Evolutionary conservation across 1,140 invertebrate species (phyloP), one percentile per base, ranked within the genome.

Genomic region (Achatina immaculata): DNA sequence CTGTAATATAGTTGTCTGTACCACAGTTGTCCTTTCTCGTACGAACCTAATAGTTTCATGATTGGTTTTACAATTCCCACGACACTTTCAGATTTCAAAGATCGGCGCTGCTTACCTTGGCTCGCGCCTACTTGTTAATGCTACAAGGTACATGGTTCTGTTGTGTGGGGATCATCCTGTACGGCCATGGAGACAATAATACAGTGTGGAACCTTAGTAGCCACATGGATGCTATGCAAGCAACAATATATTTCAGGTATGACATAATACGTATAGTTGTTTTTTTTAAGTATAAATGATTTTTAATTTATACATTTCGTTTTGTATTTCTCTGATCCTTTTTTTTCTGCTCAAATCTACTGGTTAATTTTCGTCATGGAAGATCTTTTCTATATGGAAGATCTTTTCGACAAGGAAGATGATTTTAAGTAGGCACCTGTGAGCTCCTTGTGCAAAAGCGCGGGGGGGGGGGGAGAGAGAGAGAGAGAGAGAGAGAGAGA

Each of bases 131-230:
- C 82, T 91, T 91, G 69, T 87, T 90, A 0, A 75, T 93, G 1
- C 82, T 93, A 36, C 92, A 93, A 81, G 92, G 92, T 7, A 91
- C 92, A 0, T 93, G 93, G 93, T 93, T 93, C 86, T 92, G 88
- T 83, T 92, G 92, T 80, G 87, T 93, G 11, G 93, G 91, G 0
- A 93, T 92, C 86, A 92, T 93, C 77, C 84, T 93, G 38, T 92
- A 93, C 83, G 91, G 91, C n/a, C 93, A 92, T 7, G 73, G 88
- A 28, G 81, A 86, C 0, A 88, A 87, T 7, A 82, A 85, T 21
- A 84, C 83, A 24, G 75, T 65, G 19, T 93, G 92, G 92, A 87
- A 92, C 34, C 74, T 85, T n/a, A 85, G 91, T 0, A 85, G 91
- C 81, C 92, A 92, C 82, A 83, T 87, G 4, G 87, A 93, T 79